Base-by-base conservation (phyloP, 1,140 invertebrate genomes). In the Drosophila ficusphila region DNA sequence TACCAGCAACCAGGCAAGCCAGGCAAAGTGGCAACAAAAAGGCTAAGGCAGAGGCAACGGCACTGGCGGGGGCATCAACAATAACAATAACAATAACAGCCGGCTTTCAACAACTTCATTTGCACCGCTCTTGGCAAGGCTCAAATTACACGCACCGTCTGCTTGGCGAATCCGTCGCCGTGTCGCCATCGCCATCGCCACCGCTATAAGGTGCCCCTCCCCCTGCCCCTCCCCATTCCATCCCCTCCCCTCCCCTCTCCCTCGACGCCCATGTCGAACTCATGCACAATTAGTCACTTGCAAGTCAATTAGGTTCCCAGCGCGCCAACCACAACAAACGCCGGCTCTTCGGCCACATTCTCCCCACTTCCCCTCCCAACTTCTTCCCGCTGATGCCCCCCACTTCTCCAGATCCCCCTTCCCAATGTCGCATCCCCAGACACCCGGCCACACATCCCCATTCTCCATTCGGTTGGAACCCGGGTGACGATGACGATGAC, bases 231-330 rank as follows among this genome's bases (percentile, higher is more conserved):
- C 14, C n/a, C n/a, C n/a, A n/a, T n/a, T n/a, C n/a, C n/a, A n/a
- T n/a, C n/a, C n/a, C n/a, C n/a, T n/a, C 27, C 33, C 29, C 16
- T 12, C 21, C n/a, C 12, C 7, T 18, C 36, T 36, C 41, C 27
- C 1, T 33, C 52, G 29, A n/a, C 25, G 51, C 33, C 57, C 79
- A 58, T 79, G 79, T 86, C 79, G 81, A 81, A 77, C 81, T 86
- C 82, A 86, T 82, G 82, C 82, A 82, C 82, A 86, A 86, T 86
- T 86, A 88, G 82, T 86, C 82, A 89, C 83, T 88, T 86, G 82
- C 78, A 86, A 88, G 82, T 88, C 82, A 86, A 86, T 86, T 86
- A 86, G 78, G 77, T 88, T 82, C 46, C 69, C 77, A 82, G 48
- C 61, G 73, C 69, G 58, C 54, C 61, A 78, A 64, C 82, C 81